Evolutionary conservation across 2,888 invertebrate genomes (phyloP).

Genomic region (Julus scandinavius): DNA sequence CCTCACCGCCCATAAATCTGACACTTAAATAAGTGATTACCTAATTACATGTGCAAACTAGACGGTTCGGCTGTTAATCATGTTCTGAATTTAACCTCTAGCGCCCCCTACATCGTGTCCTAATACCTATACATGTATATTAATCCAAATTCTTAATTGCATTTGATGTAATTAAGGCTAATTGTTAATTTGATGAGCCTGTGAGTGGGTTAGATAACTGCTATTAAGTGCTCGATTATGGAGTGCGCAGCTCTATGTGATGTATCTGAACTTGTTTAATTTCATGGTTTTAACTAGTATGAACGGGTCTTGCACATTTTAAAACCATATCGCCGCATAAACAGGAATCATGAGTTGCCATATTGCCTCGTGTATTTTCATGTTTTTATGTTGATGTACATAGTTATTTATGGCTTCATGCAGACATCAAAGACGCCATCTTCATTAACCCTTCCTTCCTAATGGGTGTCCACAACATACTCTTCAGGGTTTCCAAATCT

Average conservation of each 20-base stretch:
- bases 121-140: background rate
- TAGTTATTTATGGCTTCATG: background rate
- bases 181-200: background rate
- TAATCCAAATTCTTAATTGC: constrained; percentile 24
- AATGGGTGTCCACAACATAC: background rate
- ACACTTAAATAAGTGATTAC: background rate
- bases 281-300: background rate
- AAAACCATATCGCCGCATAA: background rate
- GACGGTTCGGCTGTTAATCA: background rate
- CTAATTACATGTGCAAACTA: background rate
- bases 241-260: background rate
- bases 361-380: background rate
- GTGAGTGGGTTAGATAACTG: constrained; percentile 8
- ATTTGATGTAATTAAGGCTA: background rate
- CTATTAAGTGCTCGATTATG: constrained; percentile 23
- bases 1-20: background rate
- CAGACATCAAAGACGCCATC: constrained; percentile 22
- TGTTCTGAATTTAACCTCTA: background rate
- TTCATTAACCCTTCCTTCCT: constrained; percentile 14
- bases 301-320: background rate
- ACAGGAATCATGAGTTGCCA: background rate
- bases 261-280: background rate
- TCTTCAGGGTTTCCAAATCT: background rate
- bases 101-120: background rate
- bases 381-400: background rate